These are phyloP conservation scores for Archips xylosteana DNA, from an alignment of 2,888 invertebrate species.

Conservation along the genomic window DNA sequence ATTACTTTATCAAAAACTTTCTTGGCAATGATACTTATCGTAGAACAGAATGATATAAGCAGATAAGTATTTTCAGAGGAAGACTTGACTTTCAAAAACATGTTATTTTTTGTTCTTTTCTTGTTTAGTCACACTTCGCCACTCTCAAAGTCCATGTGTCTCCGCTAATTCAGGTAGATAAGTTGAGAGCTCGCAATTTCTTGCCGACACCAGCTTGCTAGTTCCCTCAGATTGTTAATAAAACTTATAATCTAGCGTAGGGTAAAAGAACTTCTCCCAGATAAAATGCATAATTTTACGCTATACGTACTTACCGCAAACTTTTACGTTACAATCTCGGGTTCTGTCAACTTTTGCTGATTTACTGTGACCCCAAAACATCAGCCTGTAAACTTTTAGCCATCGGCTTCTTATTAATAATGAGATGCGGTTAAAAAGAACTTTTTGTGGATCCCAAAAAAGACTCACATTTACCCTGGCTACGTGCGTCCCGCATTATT, in stretches of 20 bases:
- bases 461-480: slow-evolving; percentile 56
- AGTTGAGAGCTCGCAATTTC: slow-evolving; percentile 42
- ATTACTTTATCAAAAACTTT: too few relatives aligned
- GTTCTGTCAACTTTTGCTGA: background rate
- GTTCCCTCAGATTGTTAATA: slow-evolving; percentile 54
- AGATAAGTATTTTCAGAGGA: too few relatives aligned
- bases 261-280: slow-evolving; percentile 50
- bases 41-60: too few relatives aligned
- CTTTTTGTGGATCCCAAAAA: slow-evolving; percentile 26
- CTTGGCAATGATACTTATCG: too few relatives aligned
- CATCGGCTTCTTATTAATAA: background rate
- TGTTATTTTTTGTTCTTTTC: background rate
- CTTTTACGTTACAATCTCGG: slow-evolving; percentile 4
- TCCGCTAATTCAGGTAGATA: slow-evolving; percentile 45
- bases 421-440: background rate
- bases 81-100: background rate
- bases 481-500: slow-evolving; percentile 67
- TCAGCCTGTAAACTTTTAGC: background rate
- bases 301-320: slow-evolving; percentile 30
- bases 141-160: slow-evolving; percentile 55
- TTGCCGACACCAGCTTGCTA: slow-evolving; percentile 46
- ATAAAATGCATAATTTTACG: slow-evolving; percentile 48
- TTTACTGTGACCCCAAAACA: background rate
- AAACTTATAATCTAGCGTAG: slow-evolving; percentile 55
- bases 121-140: slow-evolving; percentile 43